Conservation (phyloP, 2,797 vertebrate species). For the Coendou prehensilis region DNA sequence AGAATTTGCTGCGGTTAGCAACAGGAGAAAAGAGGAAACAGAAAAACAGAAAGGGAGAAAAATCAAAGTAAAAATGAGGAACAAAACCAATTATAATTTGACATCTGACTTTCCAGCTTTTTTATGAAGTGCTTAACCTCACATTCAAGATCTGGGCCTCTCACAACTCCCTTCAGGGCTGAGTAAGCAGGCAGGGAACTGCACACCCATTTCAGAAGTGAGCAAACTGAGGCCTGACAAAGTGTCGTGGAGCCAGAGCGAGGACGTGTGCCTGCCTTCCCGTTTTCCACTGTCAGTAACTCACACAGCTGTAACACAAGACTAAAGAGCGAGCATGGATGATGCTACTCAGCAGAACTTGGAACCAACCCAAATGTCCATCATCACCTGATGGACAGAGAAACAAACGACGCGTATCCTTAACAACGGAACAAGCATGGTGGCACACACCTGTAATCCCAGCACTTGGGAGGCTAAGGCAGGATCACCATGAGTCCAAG, state of each 20-base stretch:
- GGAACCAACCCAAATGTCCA: not conserved
- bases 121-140: not conserved
- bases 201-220: not conserved
- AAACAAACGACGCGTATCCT: fast-evolving
- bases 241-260: not conserved
- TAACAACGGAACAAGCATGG: not conserved
- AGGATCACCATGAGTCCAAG: not conserved
- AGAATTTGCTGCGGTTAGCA: not conserved
- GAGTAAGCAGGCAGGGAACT: not conserved
- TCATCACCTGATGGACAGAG: not conserved
- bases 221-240: not conserved
- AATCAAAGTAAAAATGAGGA: conserved; percentile 58
- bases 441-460: not conserved
- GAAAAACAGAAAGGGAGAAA: conserved; percentile 30
- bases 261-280: not conserved
- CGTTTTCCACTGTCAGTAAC: not conserved
- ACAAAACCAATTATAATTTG: not conserved
- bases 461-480: not conserved
- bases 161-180: not conserved
- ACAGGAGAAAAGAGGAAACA: not conserved
- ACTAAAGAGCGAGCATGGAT: not conserved
- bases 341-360: not conserved
- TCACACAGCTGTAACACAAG: fast-evolving
- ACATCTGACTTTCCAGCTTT: not conserved
- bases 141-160: fast-evolving